Conservation (phyloP, 2,888 invertebrate species). For the Apeira syringaria region DNA sequence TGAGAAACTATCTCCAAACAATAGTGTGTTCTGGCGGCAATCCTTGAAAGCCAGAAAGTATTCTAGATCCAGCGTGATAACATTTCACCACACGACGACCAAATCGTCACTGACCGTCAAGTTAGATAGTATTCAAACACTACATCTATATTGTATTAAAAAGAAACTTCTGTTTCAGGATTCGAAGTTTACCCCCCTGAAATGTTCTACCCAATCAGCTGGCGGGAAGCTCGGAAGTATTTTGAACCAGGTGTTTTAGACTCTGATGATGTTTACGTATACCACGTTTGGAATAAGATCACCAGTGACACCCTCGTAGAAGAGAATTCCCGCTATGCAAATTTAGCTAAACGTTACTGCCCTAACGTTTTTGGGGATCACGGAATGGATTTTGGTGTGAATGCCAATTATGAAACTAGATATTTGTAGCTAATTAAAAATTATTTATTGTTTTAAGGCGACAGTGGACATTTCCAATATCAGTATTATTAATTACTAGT, state of each 20-base stretch:
- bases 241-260: constrained; percentile 15
- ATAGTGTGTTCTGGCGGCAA: too few relatives aligned
- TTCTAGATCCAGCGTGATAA: too few relatives aligned
- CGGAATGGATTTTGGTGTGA: constrained; percentile 26
- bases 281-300: constrained; percentile 21
- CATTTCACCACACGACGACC: too few relatives aligned
- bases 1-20: too few relatives aligned
- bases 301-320: constrained; percentile 7
- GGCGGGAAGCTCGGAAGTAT: constrained; percentile 16
- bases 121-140: too few relatives aligned
- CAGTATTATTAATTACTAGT: too few relatives aligned
- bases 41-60: too few relatives aligned
- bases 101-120: too few relatives aligned
- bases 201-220: constrained; percentile 30
- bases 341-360: constrained; percentile 30
- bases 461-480: too few relatives aligned
- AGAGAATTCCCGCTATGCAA: constrained; percentile 24
- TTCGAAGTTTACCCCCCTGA: constrained; percentile 20
- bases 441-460: too few relatives aligned
- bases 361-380: constrained; percentile 29
- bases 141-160: too few relatives aligned
- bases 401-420: neutral
- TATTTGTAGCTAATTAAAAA: neutral
- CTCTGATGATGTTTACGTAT: constrained; percentile 6
- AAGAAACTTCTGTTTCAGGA: constrained; percentile 12